phyloP scores from a whole-genome alignment of 1,140 invertebrate species.

The Latrodectus geometricus region DNA sequence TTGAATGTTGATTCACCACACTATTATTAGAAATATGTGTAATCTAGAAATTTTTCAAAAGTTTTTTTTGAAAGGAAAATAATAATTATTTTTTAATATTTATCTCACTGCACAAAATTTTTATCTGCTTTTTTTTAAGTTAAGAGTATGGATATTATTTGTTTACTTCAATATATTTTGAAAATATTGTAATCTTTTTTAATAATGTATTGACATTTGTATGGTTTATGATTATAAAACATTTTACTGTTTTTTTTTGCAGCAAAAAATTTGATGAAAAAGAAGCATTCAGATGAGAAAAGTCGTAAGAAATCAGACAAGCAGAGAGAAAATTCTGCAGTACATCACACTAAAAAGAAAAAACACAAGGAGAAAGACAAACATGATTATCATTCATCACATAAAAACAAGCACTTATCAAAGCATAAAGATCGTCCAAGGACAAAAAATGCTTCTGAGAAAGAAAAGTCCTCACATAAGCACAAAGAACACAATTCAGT shows the following conservation, averaged over 20 bases:
- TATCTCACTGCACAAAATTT: no score
- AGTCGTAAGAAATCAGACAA: slow-evolving; percentile 35
- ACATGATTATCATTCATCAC: slow-evolving; percentile 24
- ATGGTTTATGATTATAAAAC: not conserved
- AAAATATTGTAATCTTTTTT: not conserved
- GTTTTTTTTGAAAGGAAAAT: no score
- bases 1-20: no score
- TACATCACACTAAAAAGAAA: slow-evolving; percentile 61
- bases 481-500: slow-evolving; percentile 33
- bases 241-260: slow-evolving; percentile 1
- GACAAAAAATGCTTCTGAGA: slow-evolving; percentile 12
- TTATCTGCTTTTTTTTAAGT: no score
- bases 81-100: no score
- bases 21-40: no score
- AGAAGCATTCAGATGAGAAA: slow-evolving; percentile 17
- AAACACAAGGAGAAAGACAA: slow-evolving; percentile 60
- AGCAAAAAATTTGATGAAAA: slow-evolving; percentile 30
- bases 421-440: slow-evolving; percentile 44
- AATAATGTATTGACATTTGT: not conserved
- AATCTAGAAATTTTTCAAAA: no score
- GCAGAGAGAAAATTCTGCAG: slow-evolving; percentile 33
- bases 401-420: slow-evolving; percentile 31
- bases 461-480: slow-evolving; percentile 36
- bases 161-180: no score
- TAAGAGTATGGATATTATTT: no score